Evolutionary conservation across 2,797 vertebrate genomes (phyloP).

Genomic region (Rachycentron canadum): DNA sequence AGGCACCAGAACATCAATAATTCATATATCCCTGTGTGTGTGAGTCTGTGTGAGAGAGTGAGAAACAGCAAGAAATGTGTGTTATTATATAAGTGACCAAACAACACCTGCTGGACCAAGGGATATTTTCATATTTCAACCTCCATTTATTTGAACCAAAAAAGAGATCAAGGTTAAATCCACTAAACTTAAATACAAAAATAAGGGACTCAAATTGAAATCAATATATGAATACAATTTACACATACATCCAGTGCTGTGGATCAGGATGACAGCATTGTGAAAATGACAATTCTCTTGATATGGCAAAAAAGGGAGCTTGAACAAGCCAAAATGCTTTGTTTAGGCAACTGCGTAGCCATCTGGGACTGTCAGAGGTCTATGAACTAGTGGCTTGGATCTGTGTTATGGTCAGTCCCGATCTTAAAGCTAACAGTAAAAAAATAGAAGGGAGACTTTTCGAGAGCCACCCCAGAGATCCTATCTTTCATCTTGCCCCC

Average conservation of each 20-base stretch:
- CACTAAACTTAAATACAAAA: conserved; percentile 86
- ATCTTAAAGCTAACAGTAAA: conserved; percentile 84
- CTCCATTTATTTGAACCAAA: conserved; percentile 84
- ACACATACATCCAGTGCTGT: conserved; percentile 80
- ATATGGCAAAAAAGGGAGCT: conserved; percentile 76
- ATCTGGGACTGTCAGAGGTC: conserved; percentile 64
- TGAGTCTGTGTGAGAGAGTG: conserved; percentile 7
- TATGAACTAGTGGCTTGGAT: conserved; percentile 69
- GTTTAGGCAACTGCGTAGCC: conserved; percentile 74
- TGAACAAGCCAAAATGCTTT: conserved; percentile 75
- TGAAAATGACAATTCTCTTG: conserved; percentile 75
- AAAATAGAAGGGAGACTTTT: conserved; percentile 82
- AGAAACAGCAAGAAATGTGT: conserved; percentile 7
- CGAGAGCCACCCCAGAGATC: conserved; percentile 70
- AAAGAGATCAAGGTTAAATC: conserved; percentile 75
- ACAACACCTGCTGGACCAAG: conserved; percentile 73
- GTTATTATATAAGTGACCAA: conserved; percentile 47
- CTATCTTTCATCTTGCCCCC: conserved; percentile 52
- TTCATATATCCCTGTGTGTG: conserved; percentile 51
- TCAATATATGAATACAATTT: conserved; percentile 78
- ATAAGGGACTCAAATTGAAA: conserved; percentile 83
- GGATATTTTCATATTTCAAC: conserved; percentile 79
- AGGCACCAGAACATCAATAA: conserved; percentile 75
- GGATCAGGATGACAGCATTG: conserved; percentile 80
- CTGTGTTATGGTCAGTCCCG: conserved; percentile 70